Evolutionary conservation across 2,888 invertebrate species (phyloP), one percentile per base, ranked within the genome.

Genomic region (Rhamphomyia laevipes): DNA sequence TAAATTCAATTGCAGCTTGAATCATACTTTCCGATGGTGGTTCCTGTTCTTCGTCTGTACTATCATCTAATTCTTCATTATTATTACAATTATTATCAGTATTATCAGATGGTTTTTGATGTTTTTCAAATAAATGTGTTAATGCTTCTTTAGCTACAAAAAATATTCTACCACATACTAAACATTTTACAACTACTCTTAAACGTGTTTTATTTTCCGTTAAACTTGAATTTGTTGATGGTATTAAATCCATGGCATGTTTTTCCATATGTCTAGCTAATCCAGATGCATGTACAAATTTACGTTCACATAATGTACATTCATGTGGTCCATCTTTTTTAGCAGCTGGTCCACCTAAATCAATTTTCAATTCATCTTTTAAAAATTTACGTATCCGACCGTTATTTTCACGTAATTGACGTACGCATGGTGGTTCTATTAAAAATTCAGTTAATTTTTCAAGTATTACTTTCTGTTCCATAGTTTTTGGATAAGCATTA

Each of bases 251-350:
- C 35, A 68, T 48, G 0, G 67, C 63, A 53, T 71, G 70, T 40
- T 67, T 70, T 48, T 70, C 70, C 67, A 68, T 67, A 53, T 71
- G 70, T 7, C 70, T 64, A 23, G 59, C 56, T 16, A 71, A 46
- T 1, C 70, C 70, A 0, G 71, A 67, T 13, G 64, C 63, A 52
- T 70, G 70, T 0, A 71, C 71, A 55, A 71, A 71, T 51, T 67
- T 68, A 2, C 70, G 62, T 30, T 67, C 66, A 40, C 70, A 71
- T 35, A 69, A 58, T 9, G 57, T 62, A 48, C 70, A 71, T 54
- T 68, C 68, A 54, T 67, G 63, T 3, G 65, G 63, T 0, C 64
- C 65, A 45, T 65, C 63, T 27, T 62, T 57, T 49, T 65, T 64
- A 1, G 52, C 49, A 2, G 33, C 41, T 5, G 49, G 30, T 21